These are phyloP conservation scores for Tholera decimalis DNA, from an alignment of 2,888 invertebrate species.

Conservation along the genomic window DNA sequence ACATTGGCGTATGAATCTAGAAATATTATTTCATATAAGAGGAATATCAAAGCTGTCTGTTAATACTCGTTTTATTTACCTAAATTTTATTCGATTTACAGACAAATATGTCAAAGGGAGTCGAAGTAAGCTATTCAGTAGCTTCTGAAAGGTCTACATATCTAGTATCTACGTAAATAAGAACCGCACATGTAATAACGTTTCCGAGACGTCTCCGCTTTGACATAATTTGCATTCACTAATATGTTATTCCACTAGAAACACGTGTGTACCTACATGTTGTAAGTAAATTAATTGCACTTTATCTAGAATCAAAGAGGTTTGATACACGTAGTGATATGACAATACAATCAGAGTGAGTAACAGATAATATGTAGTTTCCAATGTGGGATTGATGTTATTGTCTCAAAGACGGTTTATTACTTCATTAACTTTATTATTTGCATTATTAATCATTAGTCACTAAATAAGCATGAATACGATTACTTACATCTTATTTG, in stretches of 20 bases:
- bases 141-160: conserved; percentile 64
- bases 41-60: conserved; percentile 8
- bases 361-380: not conserved
- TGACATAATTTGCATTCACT: conserved; percentile 77
- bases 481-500: not conserved
- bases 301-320: conserved; percentile 57
- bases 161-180: conserved; percentile 43
- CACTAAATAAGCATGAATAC: not conserved
- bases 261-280: conserved; percentile 29
- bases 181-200: conserved; percentile 50
- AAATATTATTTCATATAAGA: conserved; percentile 2
- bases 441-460: conserved; percentile 1
- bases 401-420: conserved; percentile 25
- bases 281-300: conserved; percentile 66
- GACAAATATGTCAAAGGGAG: conserved; percentile 69
- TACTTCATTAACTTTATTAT: conserved; percentile 9
- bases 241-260: conserved; percentile 64
- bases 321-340: conserved; percentile 13
- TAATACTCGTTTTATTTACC: conserved; percentile 50
- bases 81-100: conserved; percentile 64
- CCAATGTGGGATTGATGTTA: conserved; percentile 16
- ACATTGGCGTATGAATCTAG: not conserved
- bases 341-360: conserved; percentile 28
- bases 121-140: conserved; percentile 61
- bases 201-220: conserved; percentile 70